These are phyloP conservation scores for Phrynosoma platyrhinos DNA, from an alignment of 2,113 vertebrate species.

Conservation along the genomic window DNA sequence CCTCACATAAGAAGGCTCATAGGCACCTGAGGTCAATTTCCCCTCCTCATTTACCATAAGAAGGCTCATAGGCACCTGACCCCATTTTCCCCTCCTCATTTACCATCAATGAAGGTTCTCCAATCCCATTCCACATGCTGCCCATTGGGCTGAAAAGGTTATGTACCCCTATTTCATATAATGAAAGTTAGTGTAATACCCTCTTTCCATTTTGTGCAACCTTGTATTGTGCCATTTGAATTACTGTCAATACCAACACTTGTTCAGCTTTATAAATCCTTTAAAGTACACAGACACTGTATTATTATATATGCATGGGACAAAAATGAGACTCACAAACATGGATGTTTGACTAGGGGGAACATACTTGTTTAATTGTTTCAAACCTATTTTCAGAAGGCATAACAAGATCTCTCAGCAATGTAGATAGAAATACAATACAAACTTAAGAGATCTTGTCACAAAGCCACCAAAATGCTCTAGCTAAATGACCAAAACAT, in stretches of 20 bases:
- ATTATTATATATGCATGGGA: background rate
- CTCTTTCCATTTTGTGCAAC: background rate
- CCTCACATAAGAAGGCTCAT: too few species aligned
- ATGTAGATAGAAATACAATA: constrained; percentile 23
- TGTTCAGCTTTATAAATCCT: too few species aligned
- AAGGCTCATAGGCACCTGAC: too few species aligned
- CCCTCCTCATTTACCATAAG: too few species aligned
- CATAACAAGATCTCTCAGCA: constrained; percentile 33
- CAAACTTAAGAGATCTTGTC: background rate
- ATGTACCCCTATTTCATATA: too few species aligned
- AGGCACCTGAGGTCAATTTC: too few species aligned
- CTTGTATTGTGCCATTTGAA: background rate
- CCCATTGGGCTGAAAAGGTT: too few species aligned
- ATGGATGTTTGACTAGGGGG: background rate
- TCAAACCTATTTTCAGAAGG: constrained; percentile 41
- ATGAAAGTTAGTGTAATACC: too few species aligned
- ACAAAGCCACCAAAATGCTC: background rate
- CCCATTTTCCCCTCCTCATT: too few species aligned
- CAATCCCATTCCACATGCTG: background rate
- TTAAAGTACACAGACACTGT: background rate
- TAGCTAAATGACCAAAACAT: constrained; percentile 41
- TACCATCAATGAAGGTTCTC: too few species aligned
- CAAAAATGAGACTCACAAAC: background rate
- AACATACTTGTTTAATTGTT: background rate
- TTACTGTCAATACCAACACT: background rate